phyloP scores from a whole-genome alignment of 2,797 vertebrate genomes.

The Falco columbarius region DNA sequence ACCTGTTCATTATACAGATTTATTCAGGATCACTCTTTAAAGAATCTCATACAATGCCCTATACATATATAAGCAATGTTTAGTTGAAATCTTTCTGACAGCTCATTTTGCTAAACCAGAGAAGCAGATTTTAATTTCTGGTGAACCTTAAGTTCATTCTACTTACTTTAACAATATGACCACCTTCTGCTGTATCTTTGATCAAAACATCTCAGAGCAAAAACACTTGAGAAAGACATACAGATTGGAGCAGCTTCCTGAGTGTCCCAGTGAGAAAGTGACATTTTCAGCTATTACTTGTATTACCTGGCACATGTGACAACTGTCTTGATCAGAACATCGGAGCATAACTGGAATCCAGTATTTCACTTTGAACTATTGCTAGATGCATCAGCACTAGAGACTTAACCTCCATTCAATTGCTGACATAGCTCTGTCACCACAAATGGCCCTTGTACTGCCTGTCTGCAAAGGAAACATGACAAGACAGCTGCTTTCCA shows the following conservation, averaged over 20 bases:
- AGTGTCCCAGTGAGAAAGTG: background rate
- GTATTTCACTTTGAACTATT: background rate
- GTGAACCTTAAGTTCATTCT: background rate
- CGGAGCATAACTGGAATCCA: background rate
- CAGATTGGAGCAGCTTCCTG: background rate
- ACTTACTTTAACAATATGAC: background rate
- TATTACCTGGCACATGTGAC: background rate
- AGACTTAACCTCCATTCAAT: background rate
- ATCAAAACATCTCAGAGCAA: background rate
- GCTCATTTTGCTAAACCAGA: background rate
- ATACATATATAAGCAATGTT: background rate
- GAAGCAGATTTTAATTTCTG: background rate
- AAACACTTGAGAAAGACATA: background rate
- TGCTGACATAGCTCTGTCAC: background rate
- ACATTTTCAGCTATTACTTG: background rate
- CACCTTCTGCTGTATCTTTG: background rate
- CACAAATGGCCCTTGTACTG: background rate
- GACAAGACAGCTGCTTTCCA: background rate
- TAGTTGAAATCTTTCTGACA: background rate
- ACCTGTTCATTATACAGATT: background rate
- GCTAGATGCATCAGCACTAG: background rate
- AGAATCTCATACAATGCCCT: background rate
- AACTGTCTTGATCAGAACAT: background rate
- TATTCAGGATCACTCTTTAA: background rate
- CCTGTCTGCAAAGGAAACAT: background rate